Evolutionary conservation across 2,113 vertebrate genomes (phyloP).

Genomic region (Pterocles orientalis): DNA sequence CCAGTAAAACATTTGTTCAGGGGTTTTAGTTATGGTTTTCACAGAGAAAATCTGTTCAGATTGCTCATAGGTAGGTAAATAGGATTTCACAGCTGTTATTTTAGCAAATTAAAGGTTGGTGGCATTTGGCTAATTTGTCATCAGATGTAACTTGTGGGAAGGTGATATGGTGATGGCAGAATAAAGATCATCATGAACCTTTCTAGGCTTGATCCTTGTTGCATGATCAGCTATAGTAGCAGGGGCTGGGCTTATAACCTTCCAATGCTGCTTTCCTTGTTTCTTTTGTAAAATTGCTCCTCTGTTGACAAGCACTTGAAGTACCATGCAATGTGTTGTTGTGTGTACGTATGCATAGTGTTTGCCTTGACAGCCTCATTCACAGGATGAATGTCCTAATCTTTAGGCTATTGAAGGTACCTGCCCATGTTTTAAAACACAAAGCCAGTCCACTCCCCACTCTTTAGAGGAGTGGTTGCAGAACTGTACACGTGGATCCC

Average conservation of each 20-base stretch:
- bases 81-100: conserved; percentile 6
- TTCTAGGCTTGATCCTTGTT: neutral
- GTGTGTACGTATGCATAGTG: neutral
- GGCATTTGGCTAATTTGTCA: conserved; percentile 8
- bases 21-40: neutral
- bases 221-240: neutral
- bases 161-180: neutral
- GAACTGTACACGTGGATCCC: neutral
- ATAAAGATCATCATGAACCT: neutral
- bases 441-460: neutral
- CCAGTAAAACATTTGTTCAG: neutral
- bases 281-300: neutral
- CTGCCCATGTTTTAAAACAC: neutral
- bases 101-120: neutral
- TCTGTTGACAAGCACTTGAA: neutral
- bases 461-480: neutral
- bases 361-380: neutral
- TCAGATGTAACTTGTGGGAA: neutral
- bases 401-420: neutral
- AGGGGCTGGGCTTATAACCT: neutral
- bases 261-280: neutral
- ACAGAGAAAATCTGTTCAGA: neutral
- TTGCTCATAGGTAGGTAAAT: neutral
- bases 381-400: neutral
- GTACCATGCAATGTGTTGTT: no score